These are phyloP conservation scores for Crocuta crocuta DNA, from an alignment of 2,113 vertebrate genomes.

Conservation along the genomic window DNA sequence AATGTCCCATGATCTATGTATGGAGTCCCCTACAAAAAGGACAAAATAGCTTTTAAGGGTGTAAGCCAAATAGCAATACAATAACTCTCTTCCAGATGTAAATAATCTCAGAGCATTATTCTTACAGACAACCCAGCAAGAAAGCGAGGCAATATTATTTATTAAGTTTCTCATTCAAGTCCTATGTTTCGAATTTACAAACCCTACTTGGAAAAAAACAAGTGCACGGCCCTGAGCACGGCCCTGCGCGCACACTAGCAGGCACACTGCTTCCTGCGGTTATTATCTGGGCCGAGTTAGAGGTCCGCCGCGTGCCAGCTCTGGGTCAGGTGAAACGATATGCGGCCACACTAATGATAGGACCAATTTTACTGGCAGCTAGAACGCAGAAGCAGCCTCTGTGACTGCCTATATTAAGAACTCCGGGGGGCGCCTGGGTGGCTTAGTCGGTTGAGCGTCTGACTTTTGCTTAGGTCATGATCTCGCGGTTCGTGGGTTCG, in stretches of 20 bases:
- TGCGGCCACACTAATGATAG: not conserved
- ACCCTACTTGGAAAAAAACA: not conserved
- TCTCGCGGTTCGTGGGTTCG: too few species aligned
- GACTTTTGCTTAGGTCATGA: too few species aligned
- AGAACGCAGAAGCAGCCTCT: not conserved
- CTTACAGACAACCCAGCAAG: not conserved
- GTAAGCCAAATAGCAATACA: not conserved
- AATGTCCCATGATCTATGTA: not conserved
- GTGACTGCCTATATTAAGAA: conserved; percentile 21
- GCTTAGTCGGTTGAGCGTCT: too few species aligned
- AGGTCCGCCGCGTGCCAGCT: not conserved
- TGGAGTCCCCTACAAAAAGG: not conserved
- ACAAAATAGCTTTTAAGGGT: not conserved
- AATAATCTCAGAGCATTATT: not conserved
- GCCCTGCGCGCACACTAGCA: rapidly evolving
- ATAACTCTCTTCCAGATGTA: not conserved
- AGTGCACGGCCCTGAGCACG: not conserved
- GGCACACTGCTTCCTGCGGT: not conserved
- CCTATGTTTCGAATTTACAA: conserved; percentile 36
- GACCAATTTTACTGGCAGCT: not conserved
- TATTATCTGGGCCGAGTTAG: not conserved
- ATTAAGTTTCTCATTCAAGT: conserved; percentile 37
- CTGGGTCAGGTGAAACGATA: not conserved
- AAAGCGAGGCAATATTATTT: not conserved
- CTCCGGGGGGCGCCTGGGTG: not conserved